Base-by-base conservation (phyloP, 2,888 invertebrate genomes). In the Napeogenes sylphis region DNA sequence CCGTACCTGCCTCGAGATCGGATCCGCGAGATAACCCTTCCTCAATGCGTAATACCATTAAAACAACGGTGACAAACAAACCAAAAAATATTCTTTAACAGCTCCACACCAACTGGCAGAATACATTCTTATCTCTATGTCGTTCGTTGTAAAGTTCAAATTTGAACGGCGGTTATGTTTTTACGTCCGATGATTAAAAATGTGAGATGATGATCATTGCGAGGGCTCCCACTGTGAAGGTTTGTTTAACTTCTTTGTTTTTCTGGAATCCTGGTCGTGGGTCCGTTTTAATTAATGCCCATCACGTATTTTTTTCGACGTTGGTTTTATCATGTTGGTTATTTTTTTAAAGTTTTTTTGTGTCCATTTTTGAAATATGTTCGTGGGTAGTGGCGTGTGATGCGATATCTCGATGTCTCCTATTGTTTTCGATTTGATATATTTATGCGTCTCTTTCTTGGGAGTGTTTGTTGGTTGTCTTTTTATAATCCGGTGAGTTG, bases 201-300 rank as follows among this genome's bases (percentile, higher is more conserved):
- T 88, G 86, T 89, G 87, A 89, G 87, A 89, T 87, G 87, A 87
- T 87, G 88, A 89, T 87, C 89, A 89, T 89, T 85, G 85, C 84
- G 82, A 82, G 83, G 82, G 88, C 87, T 84, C 90, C 89, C 87
- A 88, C 90, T 87, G 90, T 79, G 90, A 83, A 81, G 83, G 89
- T 87, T 87, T 85, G 88, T 85, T 88, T 86, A 84, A 84, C 82
- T 80, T 89, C 87, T 88, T 89, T 89, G 87, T 89, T 89, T 89
- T 89, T 89, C 85, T 85, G 87, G 78, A 85, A 85, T 85, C 87
- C 85, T 84, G 83, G 83, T 84, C 85, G 85, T 85, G 87, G 87
- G 87, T 88, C 88, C 86, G 83, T 90, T 91, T 91, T 91, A 91
- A 91, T 91, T 91, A 91, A 91, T 91, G 90, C 89, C 87, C 86